Evolutionary conservation across 64 coral and sea anemone species (phyloP), one percentile per base, ranked within the genome.

Genomic region (Acropora tenuis): DNA sequence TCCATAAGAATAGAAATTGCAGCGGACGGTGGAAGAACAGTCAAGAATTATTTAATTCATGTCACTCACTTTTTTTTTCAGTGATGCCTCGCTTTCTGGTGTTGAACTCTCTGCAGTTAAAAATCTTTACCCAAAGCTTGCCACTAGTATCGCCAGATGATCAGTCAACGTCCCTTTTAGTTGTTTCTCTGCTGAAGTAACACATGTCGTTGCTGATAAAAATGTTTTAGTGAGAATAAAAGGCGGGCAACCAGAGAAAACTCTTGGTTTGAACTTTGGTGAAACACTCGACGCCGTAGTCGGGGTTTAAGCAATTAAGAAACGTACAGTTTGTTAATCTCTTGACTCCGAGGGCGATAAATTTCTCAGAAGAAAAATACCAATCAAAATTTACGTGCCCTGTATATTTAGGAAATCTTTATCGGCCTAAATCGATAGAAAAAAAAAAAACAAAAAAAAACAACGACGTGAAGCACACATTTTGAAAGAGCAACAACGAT

Each of bases 401-500:
- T 2, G 88, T 98, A 5, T 98, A 94, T 81, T 78, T 98, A 5
- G 88, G 88, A 41, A 11, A 93, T 65, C 86, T 93, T 49, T 89
- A 96, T 74, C 86, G 94, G 20, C 97, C 97, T n/a, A 98, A 96
- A 73, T 98, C 97, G 13, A 91, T 98, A 30, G 30, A 30, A 50
- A 63, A 75, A 13, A 13, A 43, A 30, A 30, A 30, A 50, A 63
- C 30, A 30, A 30, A 30, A 50, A 63, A 75, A 13, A 65, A 49
- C 41, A 94, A 82, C 49, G 42, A 78, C 6, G 76, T 94, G 10
- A 95, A 92, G 65, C 93, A 93, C 84, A 71, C 96, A 8, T 98
- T 91, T 47, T 98, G 97, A 73, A 98, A 94, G 86, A 69, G 91
- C 12, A 95, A 94, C 55, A 93, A 95, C 47, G 88, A 96, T 87